phyloP scores from a whole-genome alignment of 2,113 vertebrate genomes.

The Alexandromys fortis region DNA sequence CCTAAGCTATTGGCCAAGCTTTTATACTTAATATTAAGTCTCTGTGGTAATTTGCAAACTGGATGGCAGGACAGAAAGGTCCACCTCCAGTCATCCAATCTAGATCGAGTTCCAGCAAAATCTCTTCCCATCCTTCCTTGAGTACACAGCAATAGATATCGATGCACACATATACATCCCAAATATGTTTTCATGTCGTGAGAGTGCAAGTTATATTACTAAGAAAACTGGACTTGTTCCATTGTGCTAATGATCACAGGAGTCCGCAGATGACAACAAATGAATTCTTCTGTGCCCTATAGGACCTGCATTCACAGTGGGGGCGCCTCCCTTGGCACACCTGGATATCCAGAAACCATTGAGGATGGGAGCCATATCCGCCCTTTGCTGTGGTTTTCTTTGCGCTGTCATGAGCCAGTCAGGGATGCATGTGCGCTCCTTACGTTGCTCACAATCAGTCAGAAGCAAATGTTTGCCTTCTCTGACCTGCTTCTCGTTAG shows the following conservation, averaged over 20 bases:
- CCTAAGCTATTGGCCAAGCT: neutral
- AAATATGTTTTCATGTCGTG: neutral
- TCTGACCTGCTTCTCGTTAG: neutral
- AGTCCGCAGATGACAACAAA: conserved; percentile 20
- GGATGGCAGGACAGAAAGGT: neutral
- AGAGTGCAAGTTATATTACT: neutral
- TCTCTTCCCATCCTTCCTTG: neutral
- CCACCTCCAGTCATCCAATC: neutral
- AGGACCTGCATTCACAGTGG: neutral
- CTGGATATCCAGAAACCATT: conserved; percentile 55
- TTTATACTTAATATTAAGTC: neutral
- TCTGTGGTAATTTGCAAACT: neutral
- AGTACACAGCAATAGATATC: neutral
- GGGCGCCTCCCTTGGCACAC: conserved; percentile 1
- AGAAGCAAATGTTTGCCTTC: neutral
- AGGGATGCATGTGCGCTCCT: neutral
- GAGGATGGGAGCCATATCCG: neutral
- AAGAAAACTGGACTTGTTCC: neutral
- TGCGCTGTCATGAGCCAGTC: neutral
- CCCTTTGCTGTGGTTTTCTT: neutral
- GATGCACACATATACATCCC: neutral
- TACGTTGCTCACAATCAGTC: neutral
- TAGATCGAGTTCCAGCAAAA: neutral
- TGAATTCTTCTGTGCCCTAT: neutral
- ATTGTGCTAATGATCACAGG: neutral